A percentile compares a stretch with the other conserved stretches of the same genome.
Conservation (phyloP, 2,113 vertebrate species). For the Oreochromis spilurus region DNA sequence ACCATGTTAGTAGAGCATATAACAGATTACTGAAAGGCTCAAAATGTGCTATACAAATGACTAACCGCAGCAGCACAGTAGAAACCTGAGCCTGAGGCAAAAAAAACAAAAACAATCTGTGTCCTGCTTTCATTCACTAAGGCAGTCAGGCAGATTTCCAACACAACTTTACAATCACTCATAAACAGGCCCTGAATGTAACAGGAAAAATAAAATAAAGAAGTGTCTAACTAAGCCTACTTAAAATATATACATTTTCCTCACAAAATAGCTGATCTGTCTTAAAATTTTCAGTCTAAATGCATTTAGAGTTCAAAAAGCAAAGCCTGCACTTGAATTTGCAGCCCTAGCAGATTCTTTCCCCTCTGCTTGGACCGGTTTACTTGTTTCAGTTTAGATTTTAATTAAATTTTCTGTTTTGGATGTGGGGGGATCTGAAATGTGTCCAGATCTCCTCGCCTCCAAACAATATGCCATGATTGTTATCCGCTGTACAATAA, state of each 20-base stretch:
- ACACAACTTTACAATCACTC: not conserved
- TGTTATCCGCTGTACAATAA: not conserved
- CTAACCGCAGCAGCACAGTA: not conserved
- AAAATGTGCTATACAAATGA: not conserved
- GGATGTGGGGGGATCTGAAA: not conserved
- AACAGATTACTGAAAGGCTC: not conserved
- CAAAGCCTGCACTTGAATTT: not conserved
- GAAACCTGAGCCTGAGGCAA: not conserved
- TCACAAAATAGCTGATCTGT: not conserved
- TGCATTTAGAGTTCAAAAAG: not conserved
- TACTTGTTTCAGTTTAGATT: not conserved
- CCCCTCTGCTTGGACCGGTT: not conserved
- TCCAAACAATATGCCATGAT: not conserved
- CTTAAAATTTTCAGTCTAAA: not conserved
- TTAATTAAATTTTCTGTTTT: not conserved
- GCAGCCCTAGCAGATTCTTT: not conserved
- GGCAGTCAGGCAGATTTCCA: not conserved
- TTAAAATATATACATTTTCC: not conserved
- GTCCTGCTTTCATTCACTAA: not conserved
- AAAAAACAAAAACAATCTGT: not conserved
- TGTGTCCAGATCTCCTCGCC: not conserved
- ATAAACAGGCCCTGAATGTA: rapidly evolving
- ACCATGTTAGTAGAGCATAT: not conserved
- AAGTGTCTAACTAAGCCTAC: not conserved
- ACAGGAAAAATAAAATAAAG: not conserved